phyloP scores from a whole-genome alignment of 1,140 invertebrate genomes.

The Platyscapa corneri region DNA sequence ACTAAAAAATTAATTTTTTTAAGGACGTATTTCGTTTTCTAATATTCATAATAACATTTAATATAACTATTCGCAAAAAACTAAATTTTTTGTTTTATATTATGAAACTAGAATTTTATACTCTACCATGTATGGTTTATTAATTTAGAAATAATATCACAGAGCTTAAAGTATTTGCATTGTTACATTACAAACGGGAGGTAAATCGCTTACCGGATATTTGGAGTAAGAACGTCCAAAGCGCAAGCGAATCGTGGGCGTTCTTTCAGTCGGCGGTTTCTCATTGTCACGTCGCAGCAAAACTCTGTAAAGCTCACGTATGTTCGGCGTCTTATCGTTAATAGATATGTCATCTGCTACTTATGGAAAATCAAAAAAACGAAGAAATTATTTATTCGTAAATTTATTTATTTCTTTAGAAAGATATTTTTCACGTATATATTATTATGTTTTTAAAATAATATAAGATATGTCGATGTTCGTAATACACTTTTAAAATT shows the following conservation, averaged over 20 bases:
- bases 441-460: too few relatives aligned
- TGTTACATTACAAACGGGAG: neutral
- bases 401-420: too few relatives aligned
- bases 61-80: too few relatives aligned
- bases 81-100: too few relatives aligned
- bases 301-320: slow-evolving; percentile 66
- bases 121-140: neutral
- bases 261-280: slow-evolving; percentile 60
- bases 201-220: slow-evolving; percentile 34
- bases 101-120: neutral
- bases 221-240: slow-evolving; percentile 67
- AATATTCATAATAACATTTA: too few relatives aligned
- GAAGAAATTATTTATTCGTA: too few relatives aligned
- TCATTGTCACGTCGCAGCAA: slow-evolving; percentile 58
- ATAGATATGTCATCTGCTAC: slow-evolving; percentile 51
- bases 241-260: slow-evolving; percentile 70
- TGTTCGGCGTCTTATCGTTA: slow-evolving; percentile 49
- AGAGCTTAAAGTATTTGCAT: neutral
- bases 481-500: too few relatives aligned
- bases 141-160: neutral
- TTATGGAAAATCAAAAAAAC: neutral
- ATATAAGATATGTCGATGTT: too few relatives aligned
- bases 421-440: too few relatives aligned
- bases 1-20: too few relatives aligned
- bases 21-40: too few relatives aligned